Percentiles rank a stretch among this genome's conserved stretches.
These are phyloP conservation scores for Agrotis segetum DNA, from an alignment of 2,888 invertebrate species.

Conservation along the genomic window DNA sequence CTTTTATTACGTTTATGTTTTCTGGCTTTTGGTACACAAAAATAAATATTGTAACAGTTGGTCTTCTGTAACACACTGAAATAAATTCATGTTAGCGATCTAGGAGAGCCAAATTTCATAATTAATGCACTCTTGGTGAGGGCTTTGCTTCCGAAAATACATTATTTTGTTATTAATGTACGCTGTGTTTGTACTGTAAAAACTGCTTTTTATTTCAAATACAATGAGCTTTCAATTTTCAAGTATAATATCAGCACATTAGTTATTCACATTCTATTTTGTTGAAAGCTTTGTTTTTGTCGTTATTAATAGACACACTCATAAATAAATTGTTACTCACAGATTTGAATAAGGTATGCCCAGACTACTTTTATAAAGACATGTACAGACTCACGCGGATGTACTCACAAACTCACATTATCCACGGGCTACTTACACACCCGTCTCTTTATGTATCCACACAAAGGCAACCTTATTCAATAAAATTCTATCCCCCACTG, in stretches of 20 bases:
- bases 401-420: conserved; percentile 38
- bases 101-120: conserved; percentile 27
- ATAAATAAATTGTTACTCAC: not conserved
- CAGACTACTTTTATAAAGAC: conserved; percentile 7
- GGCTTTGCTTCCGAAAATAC: conserved; percentile 29
- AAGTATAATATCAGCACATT: conserved; percentile 5
- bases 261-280: conserved; percentile 5
- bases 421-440: conserved; percentile 46
- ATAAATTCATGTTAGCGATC: conserved; percentile 16
- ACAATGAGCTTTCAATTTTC: conserved; percentile 21
- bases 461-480: conserved; percentile 66
- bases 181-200: conserved; percentile 18
- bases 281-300: not conserved
- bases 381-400: conserved; percentile 11
- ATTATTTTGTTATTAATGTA: conserved; percentile 29
- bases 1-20: conserved; percentile 16
- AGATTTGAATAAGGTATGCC: conserved; percentile 6
- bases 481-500: conserved; percentile 61
- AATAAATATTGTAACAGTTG: conserved; percentile 38
- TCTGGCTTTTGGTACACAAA: conserved; percentile 2
- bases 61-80: conserved; percentile 8
- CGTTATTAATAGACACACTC: not conserved
- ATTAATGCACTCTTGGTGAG: conserved; percentile 44
- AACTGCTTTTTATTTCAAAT: conserved; percentile 14
- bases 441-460: conserved; percentile 48